A percentile compares a stretch with the other conserved stretches of the same genome.
Conservation (phyloP, 2,888 invertebrate genomes). For the Cybosia mesomella region DNA sequence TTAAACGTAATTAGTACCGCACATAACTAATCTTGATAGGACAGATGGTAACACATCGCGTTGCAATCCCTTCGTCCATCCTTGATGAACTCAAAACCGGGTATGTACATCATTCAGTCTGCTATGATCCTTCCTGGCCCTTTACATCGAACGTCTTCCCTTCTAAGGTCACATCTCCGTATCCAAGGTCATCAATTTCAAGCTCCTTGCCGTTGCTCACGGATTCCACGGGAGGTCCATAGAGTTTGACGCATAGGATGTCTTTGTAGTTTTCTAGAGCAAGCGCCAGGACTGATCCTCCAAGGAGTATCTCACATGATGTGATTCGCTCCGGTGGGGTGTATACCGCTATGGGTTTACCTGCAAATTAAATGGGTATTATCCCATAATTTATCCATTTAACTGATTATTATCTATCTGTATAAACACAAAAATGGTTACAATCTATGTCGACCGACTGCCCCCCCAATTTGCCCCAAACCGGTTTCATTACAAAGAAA, state of each 20-base stretch:
- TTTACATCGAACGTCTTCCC: slow-evolving; percentile 86
- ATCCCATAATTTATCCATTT: not conserved
- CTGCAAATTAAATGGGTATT: slow-evolving; percentile 72
- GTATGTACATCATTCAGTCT: not conserved
- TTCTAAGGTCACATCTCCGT: slow-evolving; percentile 67
- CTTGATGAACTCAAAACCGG: slow-evolving; percentile 24
- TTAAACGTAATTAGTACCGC: not conserved
- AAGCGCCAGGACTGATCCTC: slow-evolving; percentile 90
- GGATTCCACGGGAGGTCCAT: slow-evolving; percentile 72
- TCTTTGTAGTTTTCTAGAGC: slow-evolving; percentile 89
- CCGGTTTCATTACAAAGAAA: too few relatives aligned
- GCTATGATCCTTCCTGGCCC: slow-evolving; percentile 76
- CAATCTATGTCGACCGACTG: too few relatives aligned
- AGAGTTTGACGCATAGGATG: slow-evolving; percentile 89
- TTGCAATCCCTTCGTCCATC: not conserved
- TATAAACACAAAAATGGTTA: too few relatives aligned
- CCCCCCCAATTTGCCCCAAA: too few relatives aligned
- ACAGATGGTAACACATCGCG: not conserved
- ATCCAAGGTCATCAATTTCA: slow-evolving; percentile 86
- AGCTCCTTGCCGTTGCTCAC: slow-evolving; percentile 72
- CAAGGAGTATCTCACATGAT: slow-evolving; percentile 92
- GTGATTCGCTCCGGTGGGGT: slow-evolving; percentile 91
- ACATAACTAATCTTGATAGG: not conserved
- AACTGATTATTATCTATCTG: too few relatives aligned
- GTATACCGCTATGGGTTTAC: slow-evolving; percentile 92